phyloP scores from a whole-genome alignment of 2,113 vertebrate species.

The Leptocoma aspasia region DNA sequence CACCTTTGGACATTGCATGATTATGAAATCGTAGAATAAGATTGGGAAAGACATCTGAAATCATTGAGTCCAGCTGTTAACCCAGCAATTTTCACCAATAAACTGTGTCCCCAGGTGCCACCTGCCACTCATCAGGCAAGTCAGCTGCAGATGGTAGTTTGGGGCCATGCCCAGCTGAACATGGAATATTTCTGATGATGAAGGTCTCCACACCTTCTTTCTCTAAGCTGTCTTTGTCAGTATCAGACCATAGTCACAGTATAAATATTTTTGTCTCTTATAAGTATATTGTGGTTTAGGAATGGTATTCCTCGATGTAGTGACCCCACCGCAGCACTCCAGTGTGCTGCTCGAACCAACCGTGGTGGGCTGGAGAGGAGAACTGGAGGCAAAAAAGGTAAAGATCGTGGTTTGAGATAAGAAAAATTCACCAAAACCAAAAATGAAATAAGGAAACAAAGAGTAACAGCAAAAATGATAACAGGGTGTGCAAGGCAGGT shows the following conservation, averaged over 20 bases:
- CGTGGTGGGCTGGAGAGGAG: rapidly evolving
- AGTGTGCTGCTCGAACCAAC: rapidly evolving
- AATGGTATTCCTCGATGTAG: neutral
- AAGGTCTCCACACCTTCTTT: neutral
- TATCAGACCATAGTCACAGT: neutral
- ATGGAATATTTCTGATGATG: neutral
- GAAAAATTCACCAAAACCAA: neutral
- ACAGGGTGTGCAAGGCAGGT: too few species aligned
- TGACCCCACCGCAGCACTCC: neutral
- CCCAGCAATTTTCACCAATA: too few species aligned
- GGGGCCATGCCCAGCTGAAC: neutral
- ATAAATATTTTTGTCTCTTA: neutral
- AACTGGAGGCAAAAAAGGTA: neutral
- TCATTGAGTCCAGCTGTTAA: neutral
- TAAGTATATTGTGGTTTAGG: neutral
- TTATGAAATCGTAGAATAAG: neutral
- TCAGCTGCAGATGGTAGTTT: neutral
- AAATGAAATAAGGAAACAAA: neutral
- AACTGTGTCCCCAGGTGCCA: too few species aligned
- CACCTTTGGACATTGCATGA: neutral
- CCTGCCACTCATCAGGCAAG: rapidly evolving
- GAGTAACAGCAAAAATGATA: neutral
- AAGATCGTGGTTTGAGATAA: too few species aligned
- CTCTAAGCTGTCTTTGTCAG: neutral
- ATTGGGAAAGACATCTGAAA: neutral